Conservation (phyloP, 2,113 vertebrate genomes). For the Petroica traversi region DNA sequence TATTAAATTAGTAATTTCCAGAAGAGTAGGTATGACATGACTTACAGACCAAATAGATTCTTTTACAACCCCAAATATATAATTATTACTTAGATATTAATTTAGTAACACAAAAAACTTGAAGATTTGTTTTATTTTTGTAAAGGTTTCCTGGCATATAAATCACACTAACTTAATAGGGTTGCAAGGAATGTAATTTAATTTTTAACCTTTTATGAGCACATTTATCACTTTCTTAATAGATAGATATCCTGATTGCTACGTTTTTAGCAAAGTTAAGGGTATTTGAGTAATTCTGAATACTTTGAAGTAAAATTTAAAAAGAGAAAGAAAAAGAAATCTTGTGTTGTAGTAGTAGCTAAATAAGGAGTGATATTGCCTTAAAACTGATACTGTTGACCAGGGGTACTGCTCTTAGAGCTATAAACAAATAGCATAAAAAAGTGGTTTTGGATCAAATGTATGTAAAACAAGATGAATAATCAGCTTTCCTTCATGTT, state of each 20-base stretch:
- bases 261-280: not conserved
- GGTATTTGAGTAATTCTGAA: not conserved
- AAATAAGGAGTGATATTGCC: not conserved
- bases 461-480: not conserved
- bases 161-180: not conserved
- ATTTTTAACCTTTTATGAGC: not conserved
- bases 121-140: not conserved
- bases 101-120: not conserved
- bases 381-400: not conserved
- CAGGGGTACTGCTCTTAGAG: fast-evolving
- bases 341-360: not conserved
- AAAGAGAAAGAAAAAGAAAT: not conserved
- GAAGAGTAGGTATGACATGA: not conserved
- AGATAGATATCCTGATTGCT: not conserved
- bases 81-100: not conserved
- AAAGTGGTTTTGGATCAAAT: not conserved
- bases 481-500: not conserved
- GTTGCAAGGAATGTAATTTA: not conserved
- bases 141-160: not conserved
- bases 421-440: not conserved
- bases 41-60: not conserved
- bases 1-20: not conserved
- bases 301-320: not conserved
- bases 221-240: not conserved
- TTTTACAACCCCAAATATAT: not conserved